These are phyloP conservation scores for Ctenodactylus gundi DNA, from an alignment of 2,113 vertebrate species.

Conservation along the genomic window DNA sequence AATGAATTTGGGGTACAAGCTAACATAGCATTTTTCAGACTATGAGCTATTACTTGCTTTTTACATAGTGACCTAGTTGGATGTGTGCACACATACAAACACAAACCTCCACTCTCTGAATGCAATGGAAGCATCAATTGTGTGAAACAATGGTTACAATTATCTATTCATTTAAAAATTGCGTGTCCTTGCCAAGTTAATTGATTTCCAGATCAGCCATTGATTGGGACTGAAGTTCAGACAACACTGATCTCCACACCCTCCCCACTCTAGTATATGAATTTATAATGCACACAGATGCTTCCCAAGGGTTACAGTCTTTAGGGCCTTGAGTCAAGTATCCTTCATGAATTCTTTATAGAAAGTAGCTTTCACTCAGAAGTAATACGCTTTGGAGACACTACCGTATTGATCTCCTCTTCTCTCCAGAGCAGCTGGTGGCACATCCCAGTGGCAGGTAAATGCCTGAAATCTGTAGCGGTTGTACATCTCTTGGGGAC, in stretches of 20 bases:
- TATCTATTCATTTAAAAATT: not conserved
- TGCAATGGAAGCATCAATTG: not conserved
- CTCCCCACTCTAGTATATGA: not conserved
- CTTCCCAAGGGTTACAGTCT: not conserved
- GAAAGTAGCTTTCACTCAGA: slow-evolving; percentile 35
- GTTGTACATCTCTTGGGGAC: not conserved
- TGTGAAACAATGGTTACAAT: not conserved
- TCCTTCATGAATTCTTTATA: slow-evolving; percentile 64
- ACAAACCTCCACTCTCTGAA: not conserved
- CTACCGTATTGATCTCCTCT: not conserved
- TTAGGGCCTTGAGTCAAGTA: slow-evolving; percentile 21
- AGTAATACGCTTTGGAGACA: not conserved
- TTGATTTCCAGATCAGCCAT: not conserved
- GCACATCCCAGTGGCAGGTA: slow-evolving; percentile 4
- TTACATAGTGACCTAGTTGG: not conserved
- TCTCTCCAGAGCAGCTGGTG: slow-evolving; percentile 6
- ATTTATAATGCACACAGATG: not conserved
- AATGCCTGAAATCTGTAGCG: not conserved
- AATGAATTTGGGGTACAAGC: not conserved
- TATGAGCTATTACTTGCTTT: not conserved
- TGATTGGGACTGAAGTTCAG: not conserved
- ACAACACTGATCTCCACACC: not conserved
- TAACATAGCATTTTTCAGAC: not conserved
- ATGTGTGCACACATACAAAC: not conserved
- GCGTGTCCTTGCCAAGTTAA: not conserved